Conservation (phyloP, 2,888 invertebrate species). For the Andrena hattorfiana region DNA sequence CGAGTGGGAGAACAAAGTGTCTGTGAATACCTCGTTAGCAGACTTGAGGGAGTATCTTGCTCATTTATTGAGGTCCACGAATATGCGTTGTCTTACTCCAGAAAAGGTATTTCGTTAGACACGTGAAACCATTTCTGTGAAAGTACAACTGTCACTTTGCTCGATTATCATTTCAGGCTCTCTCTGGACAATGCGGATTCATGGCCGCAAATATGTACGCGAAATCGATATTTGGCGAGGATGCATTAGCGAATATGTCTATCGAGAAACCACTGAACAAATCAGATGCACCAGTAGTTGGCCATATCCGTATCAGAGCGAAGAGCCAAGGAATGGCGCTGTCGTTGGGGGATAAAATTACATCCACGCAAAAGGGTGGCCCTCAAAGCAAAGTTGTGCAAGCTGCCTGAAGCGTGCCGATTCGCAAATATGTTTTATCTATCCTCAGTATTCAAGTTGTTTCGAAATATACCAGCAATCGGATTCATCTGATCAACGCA, state of each 20-base stretch:
- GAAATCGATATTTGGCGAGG: conserved; percentile 98
- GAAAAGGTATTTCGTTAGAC: conserved; percentile 89
- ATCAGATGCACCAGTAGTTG: conserved; percentile 94
- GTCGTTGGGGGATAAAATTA: conserved; percentile 99
- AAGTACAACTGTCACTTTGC: background rate
- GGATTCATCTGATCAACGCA: conserved; percentile 11
- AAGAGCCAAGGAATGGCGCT: conserved; percentile 99
- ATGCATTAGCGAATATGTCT: conserved; percentile 99
- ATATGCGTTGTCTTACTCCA: conserved; percentile 99
- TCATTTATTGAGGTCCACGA: conserved; percentile 96
- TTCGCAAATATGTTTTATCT: conserved; percentile 8
- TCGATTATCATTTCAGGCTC: conserved; percentile 87
- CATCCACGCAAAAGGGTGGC: conserved; percentile 93
- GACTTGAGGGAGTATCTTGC: conserved; percentile 97
- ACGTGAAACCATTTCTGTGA: background rate
- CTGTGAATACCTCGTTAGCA: conserved; percentile 96
- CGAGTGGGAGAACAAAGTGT: conserved; percentile 99
- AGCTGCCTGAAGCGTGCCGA: conserved; percentile 75
- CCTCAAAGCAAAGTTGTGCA: conserved; percentile 83
- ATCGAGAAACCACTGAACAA: conserved; percentile 97
- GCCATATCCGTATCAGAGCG: conserved; percentile 98
- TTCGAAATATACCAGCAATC: conserved; percentile 10
- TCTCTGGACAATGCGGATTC: conserved; percentile 99
- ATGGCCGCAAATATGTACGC: conserved; percentile 99
- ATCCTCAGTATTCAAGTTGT: conserved; percentile 52